Evolutionary conservation across 2,888 invertebrate genomes (phyloP), one percentile per base, ranked within the genome.

Genomic region (Lasiommata megera): DNA sequence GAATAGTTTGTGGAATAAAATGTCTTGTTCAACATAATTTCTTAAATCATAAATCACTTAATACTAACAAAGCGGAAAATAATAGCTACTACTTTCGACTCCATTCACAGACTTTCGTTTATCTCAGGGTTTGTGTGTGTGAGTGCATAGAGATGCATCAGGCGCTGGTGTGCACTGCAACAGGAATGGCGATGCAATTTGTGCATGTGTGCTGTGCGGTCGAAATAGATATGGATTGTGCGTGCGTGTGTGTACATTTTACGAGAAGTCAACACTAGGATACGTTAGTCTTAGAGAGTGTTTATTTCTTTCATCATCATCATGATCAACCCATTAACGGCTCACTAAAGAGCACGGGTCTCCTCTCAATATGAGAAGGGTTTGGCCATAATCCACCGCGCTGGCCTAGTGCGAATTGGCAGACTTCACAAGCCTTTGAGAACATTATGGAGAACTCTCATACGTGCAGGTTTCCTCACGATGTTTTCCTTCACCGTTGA

Each of bases 31-130:
- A 23, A 23, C 23, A 23, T 23, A 23, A 23, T 23, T 23, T 23
- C 23, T 23, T 23, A 23, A 23, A 23, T 23, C 40, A 29, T 38
- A 38, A 51, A 51, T 51, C 38, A 40, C 36, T 29, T 40, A 6
- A 18, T 50, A 51, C 17, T 31, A 52, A 41, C 52, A 52, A 44
- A 14, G 50, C 53, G 53, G 48, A 43, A 58, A 51, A 58, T 60
- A 50, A 38, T 58, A 54, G 38, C 53, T 50, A 62, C 54, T 44
- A 58, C 60, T 60, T 62, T 60, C 59, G 17, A 46, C 48, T 63
- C 68, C 74, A 76, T 74, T 76, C 69, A 71, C 66, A 70, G 64
- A 78, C 78, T 77, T 75, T 78, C 76, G 74, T 73, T 73, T 73
- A 62, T 59, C 48, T 50, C 46, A 61, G 50, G 38, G 16, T 9